These are phyloP conservation scores for Drosophila saltans DNA, from an alignment of 1,140 invertebrate genomes.

Conservation along the genomic window DNA sequence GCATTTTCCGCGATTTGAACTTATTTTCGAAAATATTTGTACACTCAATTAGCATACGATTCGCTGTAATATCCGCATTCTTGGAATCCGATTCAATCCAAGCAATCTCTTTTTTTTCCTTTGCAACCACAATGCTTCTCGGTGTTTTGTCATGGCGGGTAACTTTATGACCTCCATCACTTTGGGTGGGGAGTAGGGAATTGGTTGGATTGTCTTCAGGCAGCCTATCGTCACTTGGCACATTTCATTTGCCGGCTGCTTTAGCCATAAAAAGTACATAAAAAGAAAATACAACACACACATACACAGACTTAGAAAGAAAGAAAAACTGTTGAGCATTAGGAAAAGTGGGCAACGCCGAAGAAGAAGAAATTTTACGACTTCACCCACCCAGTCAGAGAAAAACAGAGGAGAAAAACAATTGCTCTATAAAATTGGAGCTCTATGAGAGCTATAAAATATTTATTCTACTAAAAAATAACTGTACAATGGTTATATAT, in stretches of 20 bases:
- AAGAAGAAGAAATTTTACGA: slow-evolving; percentile 57
- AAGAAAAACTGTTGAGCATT: slow-evolving; percentile 61
- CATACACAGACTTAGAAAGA: background rate
- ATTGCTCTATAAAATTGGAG: slow-evolving; percentile 73
- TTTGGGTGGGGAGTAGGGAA: background rate
- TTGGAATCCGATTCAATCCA: slow-evolving; percentile 1
- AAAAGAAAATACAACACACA: slow-evolving; percentile 25
- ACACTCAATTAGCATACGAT: slow-evolving; percentile 18
- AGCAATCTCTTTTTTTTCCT: background rate
- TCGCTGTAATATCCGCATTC: background rate
- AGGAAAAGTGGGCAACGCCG: slow-evolving; percentile 44
- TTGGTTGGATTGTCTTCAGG: slow-evolving; percentile 9
- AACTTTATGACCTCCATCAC: slow-evolving; percentile 13
- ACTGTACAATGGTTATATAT: slow-evolving; percentile 70
- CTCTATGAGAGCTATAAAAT: slow-evolving; percentile 81
- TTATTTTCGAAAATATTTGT: slow-evolving; percentile 8
- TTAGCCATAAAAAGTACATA: slow-evolving; percentile 69
- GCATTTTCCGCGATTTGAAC: background rate
- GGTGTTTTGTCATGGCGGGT: slow-evolving; percentile 4
- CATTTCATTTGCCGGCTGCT: slow-evolving; percentile 50
- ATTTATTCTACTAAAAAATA: slow-evolving; percentile 81
- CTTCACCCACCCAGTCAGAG: slow-evolving; percentile 13
- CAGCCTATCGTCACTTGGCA: slow-evolving; percentile 24
- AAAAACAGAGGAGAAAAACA: slow-evolving; percentile 52
- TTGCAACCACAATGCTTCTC: background rate